These are phyloP conservation scores for Myanophis thanlyinensis DNA, from an alignment of 2,113 vertebrate species.

Conservation along the genomic window DNA sequence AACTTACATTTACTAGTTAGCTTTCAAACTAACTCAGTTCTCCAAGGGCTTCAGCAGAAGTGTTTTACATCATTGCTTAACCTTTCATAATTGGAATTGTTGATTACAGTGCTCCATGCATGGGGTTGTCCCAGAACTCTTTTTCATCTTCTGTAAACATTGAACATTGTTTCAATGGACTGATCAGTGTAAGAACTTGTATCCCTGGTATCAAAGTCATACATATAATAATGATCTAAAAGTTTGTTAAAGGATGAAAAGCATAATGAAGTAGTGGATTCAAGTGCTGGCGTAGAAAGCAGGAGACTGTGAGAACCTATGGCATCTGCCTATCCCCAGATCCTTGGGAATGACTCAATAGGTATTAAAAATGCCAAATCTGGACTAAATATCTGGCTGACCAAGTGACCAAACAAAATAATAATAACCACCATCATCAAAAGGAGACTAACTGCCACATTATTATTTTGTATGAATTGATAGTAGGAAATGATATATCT, in stretches of 20 bases:
- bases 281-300: background rate
- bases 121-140: background rate
- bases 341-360: background rate
- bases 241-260: background rate
- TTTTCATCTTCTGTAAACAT: background rate
- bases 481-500: background rate
- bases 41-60: background rate
- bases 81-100: background rate
- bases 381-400: background rate
- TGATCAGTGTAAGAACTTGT: background rate
- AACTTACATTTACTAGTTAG: background rate
- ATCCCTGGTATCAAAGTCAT: background rate
- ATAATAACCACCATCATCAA: background rate
- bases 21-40: background rate
- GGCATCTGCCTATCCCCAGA: background rate
- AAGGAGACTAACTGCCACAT: background rate
- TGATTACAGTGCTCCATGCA: background rate
- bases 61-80: background rate
- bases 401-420: background rate
- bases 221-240: background rate
- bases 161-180: background rate
- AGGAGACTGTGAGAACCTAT: background rate
- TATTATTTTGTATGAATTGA: background rate
- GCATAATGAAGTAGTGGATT: background rate
- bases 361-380: background rate